A percentile compares a stretch with the other conserved stretches of the same genome.
Evolutionary conservation across 2,113 vertebrate genomes (phyloP).

Genomic region (Chionomys nivalis): DNA sequence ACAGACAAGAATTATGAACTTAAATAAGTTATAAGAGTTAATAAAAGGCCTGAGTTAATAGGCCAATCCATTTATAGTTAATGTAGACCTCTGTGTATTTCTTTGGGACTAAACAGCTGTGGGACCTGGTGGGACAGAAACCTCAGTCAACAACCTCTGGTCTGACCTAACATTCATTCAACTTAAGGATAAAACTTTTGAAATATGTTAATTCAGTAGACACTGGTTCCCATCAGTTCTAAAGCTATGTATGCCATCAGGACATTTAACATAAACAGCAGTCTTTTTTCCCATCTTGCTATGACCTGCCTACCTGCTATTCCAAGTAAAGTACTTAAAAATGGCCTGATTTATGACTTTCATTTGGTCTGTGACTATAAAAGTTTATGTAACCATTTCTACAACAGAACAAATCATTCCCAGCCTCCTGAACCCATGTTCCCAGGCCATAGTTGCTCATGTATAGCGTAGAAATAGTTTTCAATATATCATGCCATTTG

Average conservation of each 20-base stretch:
- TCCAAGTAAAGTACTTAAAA: background rate
- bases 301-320: background rate
- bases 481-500: background rate
- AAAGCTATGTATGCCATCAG: background rate
- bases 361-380: background rate
- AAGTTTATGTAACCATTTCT: constrained; percentile 15
- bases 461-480: background rate
- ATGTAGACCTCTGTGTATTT: no score
- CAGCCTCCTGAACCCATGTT: background rate
- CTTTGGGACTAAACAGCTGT: no score
- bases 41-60: no score
- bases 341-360: background rate
- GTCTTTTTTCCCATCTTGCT: no score
- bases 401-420: background rate
- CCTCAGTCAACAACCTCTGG: background rate
- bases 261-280: background rate
- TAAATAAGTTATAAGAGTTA: no score
- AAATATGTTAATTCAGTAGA: background rate
- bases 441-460: background rate
- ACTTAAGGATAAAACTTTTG: background rate
- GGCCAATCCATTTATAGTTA: no score
- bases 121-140: no score
- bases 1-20: no score
- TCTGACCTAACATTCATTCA: background rate
- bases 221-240: background rate